Evolutionary conservation across 2,797 vertebrate species (phyloP), one percentile per base, ranked within the genome.

Genomic region (Onychomys leucogaster): DNA sequence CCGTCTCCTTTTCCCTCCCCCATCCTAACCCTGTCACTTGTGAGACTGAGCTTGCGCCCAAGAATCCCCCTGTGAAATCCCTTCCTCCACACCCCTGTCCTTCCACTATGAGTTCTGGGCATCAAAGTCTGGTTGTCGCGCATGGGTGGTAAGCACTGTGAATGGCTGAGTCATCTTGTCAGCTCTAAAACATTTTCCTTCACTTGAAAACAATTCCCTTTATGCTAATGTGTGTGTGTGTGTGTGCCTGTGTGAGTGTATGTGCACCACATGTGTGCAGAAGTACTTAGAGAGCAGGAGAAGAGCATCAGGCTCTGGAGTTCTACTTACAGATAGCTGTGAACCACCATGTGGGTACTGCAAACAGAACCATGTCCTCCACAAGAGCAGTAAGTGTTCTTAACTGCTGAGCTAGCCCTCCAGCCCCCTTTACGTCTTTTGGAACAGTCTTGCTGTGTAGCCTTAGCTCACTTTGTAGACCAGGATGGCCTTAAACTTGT

Each of bases 1-100:
- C 0, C 10, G 0, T 3, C 7, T 10, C 16, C 19, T 12, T 11
- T 29, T 5, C 13, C 29, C 21, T 52, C 32, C 37, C 63, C 16
- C 8, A 11, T 57, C 37, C 19, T 43, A 55, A 67, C 37, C 73
- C 69, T 8, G 7, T 16, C 67, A 75, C 69, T 43, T 75, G n/a
- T 77, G 73, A 89, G 52, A 37, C 19, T 52, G 73, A 37, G 13
- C 41, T 57, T 23, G 1, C 21, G 52, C 10, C 46, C n/a, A 8
- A 78, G 82, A 34, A 55, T 63, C 6, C 57, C 77, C 12, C 43
- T 25, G 4, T 37, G 52, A 75, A 76, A 63, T 2, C 4, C 21
- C 29, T 37, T 4, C 2, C 14, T 52, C n/a, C 55, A 46, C 49
- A 14, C 14, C 52, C 52, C 46, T 49, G 5, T 65, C 17, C 27